Base-by-base conservation (phyloP, 2,113 vertebrate species). In the Percopsis transmontana region DNA sequence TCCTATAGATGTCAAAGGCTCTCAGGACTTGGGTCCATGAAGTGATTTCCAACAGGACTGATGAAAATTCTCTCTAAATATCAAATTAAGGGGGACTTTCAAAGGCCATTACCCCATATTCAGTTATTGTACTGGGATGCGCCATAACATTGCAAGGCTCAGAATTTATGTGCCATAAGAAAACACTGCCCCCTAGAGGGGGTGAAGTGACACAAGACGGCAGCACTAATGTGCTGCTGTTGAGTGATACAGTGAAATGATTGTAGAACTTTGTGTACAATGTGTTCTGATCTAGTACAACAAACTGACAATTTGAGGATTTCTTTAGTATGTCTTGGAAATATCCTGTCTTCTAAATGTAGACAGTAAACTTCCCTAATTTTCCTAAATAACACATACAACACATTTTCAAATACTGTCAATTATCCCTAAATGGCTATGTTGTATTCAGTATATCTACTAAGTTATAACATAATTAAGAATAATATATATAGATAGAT, bases 1-100 rank as follows among this genome's bases (percentile, higher is more conserved):
- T 81, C 68, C 5, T 40, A 68, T 88, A 79, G 72, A 87, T 83
- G 84, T 89, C 78, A 82, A 77, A 81, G 80, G 53, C 77, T 79
- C 83, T 88, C 74, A 79, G 78, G 85, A 80, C 74, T 70, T 44
- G 58, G 68, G 80, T 87, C 82, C 64, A 48, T 74, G 63, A 24
- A 33, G 27, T 80, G 72, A 50, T 66, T 80, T 81, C 65, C 62
- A 52, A 38, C 65, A 40, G 68, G 64, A 77, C 66, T 72, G 63
- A 79, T 54, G 58, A 64, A 65, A 78, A 74, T 64, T 55, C 62
- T 66, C 59, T 79, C 70, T 74, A 60, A 73, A 77, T 77, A 77
- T 79, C 80, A 73, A 68, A 71, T 61, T 73, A 73, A 54, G 39
- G 79, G 59, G 77, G 72, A 66, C 54, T 60, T 47, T 72, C 33